Percentiles rank a stretch among this genome's conserved stretches.
Evolutionary conservation across 2,888 invertebrate genomes (phyloP).

Genomic region (Drosophila vallismaia): DNA sequence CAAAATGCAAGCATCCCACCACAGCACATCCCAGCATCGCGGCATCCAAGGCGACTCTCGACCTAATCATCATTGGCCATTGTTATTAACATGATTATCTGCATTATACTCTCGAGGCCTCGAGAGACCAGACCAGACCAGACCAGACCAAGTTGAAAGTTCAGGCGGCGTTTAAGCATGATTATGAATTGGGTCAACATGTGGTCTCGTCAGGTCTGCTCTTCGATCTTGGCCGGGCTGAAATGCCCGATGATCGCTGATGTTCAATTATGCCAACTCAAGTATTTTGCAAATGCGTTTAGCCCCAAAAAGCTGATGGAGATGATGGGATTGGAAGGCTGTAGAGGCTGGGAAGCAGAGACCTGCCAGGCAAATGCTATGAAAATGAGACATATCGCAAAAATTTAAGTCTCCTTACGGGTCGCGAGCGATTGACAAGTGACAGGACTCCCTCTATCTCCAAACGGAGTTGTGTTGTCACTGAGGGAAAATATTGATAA

Average conservation of each 20-base stretch:
- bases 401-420: conserved; percentile 62
- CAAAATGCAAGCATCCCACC: conserved; percentile 7
- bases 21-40: not conserved
- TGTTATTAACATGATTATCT: conserved; percentile 79
- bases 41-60: conserved; percentile 18
- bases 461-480: conserved; percentile 27
- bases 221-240: conserved; percentile 1
- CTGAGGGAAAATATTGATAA: conserved; percentile 1
- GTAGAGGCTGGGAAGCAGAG: not conserved
- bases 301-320: conserved; percentile 50
- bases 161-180: conserved; percentile 78
- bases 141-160: conserved; percentile 71
- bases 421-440: conserved; percentile 72
- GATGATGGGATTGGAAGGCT: conserved; percentile 5
- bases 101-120: conserved; percentile 66
- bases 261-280: conserved; percentile 71
- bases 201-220: conserved; percentile 45
- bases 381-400: conserved; percentile 81
- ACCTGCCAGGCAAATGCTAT: conserved; percentile 72
- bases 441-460: conserved; percentile 52
- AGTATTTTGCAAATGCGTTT: conserved; percentile 54
- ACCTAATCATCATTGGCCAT: conserved; percentile 80
- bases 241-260: conserved; percentile 11
- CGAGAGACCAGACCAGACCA: conserved; percentile 5
- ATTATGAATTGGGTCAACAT: conserved; percentile 80